Percentiles rank a stretch among this genome's conserved stretches.
These are phyloP conservation scores for Dendroctonus ponderosae DNA, from an alignment of 1,140 invertebrate species.

Conservation along the genomic window DNA sequence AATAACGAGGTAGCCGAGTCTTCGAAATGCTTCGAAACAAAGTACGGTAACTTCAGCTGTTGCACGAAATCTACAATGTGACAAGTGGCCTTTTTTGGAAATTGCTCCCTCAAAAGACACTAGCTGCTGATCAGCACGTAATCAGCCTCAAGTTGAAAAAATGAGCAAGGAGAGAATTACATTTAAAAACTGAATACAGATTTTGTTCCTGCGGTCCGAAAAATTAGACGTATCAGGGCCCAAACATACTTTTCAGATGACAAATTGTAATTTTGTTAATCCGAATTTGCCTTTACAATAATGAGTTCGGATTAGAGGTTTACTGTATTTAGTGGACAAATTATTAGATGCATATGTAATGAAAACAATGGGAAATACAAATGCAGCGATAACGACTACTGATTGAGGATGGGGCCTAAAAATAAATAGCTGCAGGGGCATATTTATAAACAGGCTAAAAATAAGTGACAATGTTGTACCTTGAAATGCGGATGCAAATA, in stretches of 20 bases:
- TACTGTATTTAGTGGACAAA: neutral
- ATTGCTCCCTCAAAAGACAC: too few relatives aligned
- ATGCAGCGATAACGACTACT: neutral
- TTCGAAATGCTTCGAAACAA: too few relatives aligned
- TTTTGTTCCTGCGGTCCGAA: too few relatives aligned
- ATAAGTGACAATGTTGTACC: neutral
- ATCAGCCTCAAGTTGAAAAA: neutral
- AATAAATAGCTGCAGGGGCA: neutral
- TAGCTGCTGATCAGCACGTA: too few relatives aligned
- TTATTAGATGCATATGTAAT: too few relatives aligned
- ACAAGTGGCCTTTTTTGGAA: too few relatives aligned
- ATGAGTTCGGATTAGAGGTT: neutral
- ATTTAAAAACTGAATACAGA: neutral
- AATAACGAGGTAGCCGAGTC: too few relatives aligned
- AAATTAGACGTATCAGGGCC: too few relatives aligned
- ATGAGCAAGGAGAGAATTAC: neutral
- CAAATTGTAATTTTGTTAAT: too few relatives aligned
- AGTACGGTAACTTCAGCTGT: too few relatives aligned
- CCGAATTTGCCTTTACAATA: neutral
- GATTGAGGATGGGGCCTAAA: conserved; percentile 6
- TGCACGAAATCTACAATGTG: too few relatives aligned
- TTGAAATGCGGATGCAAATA: neutral
- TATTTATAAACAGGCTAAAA: conserved; percentile 1
- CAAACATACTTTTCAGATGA: too few relatives aligned
- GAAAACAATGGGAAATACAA: neutral